Evolutionary conservation across 1,140 invertebrate genomes (phyloP).

Genomic region (Eubasilissa regina): DNA sequence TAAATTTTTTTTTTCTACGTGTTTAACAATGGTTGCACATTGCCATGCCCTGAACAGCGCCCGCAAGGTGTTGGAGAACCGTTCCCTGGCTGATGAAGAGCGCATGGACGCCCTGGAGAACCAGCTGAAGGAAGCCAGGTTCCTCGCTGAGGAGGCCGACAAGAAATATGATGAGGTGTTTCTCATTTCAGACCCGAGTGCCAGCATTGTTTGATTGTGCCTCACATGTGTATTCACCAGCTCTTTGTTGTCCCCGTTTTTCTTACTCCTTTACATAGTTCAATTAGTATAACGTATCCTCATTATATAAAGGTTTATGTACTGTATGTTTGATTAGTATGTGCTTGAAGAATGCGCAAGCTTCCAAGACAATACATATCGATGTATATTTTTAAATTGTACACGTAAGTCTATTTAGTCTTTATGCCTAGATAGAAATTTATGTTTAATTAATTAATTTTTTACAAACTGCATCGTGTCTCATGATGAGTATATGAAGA

Average conservation of each 20-base stretch:
- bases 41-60: slow-evolving; percentile 78
- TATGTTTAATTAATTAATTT: too few relatives aligned
- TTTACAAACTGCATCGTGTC: too few relatives aligned
- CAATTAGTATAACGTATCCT: background rate
- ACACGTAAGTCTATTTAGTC: too few relatives aligned
- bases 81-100: slow-evolving; percentile 99
- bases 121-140: slow-evolving; percentile 99
- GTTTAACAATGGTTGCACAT: background rate
- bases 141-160: slow-evolving; percentile 99
- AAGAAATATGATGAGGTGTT: slow-evolving; percentile 99
- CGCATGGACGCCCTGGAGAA: slow-evolving; percentile 99
- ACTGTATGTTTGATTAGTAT: too few relatives aligned
- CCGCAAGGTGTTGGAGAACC: slow-evolving; percentile 99
- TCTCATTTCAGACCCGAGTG: slow-evolving; percentile 54
- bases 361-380: too few relatives aligned
- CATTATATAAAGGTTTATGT: too few relatives aligned
- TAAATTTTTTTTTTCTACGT: slow-evolving; percentile 1
- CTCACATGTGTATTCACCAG: slow-evolving; percentile 40
- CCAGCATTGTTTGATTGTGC: slow-evolving; percentile 62
- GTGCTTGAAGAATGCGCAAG: too few relatives aligned
- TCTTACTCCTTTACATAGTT: slow-evolving; percentile 5
- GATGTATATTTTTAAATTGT: too few relatives aligned
- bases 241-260: slow-evolving; percentile 66
- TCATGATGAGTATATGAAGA: too few relatives aligned
- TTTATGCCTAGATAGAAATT: too few relatives aligned